Evolutionary conservation across 2,797 vertebrate species (phyloP).

Genomic region (Hylomyscus alleni): DNA sequence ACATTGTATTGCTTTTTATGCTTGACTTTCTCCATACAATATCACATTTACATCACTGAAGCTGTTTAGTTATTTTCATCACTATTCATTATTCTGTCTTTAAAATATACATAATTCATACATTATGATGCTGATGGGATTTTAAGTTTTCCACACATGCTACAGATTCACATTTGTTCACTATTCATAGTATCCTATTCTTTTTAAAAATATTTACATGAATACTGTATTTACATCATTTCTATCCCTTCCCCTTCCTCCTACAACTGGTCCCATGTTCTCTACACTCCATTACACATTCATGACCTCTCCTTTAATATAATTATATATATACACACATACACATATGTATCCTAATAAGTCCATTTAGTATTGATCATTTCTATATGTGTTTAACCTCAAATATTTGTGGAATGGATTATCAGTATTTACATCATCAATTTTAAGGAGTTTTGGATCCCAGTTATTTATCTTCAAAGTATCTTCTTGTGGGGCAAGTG

Average conservation of each 20-base stretch:
- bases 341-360: not conserved
- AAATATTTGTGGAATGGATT: not conserved
- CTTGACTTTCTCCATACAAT: not conserved
- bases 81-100: not conserved
- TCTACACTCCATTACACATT: not conserved
- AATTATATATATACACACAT: not conserved
- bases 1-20: not conserved
- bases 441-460: not conserved
- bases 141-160: not conserved
- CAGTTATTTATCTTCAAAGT: not conserved
- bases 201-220: not conserved
- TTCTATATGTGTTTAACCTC: not conserved
- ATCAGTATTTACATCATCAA: not conserved
- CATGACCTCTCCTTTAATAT: not conserved
- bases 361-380: not conserved
- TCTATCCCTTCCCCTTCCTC: too few relatives aligned
- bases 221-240: too few relatives aligned
- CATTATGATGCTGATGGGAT: not conserved
- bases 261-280: not conserved
- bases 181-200: not conserved
- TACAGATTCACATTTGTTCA: not conserved
- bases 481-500: not conserved
- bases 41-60: not conserved
- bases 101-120: not conserved
- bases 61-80: conserved; percentile 12